Conservation (phyloP, 2,113 vertebrate species). For the Ancistrus triradiatus region DNA sequence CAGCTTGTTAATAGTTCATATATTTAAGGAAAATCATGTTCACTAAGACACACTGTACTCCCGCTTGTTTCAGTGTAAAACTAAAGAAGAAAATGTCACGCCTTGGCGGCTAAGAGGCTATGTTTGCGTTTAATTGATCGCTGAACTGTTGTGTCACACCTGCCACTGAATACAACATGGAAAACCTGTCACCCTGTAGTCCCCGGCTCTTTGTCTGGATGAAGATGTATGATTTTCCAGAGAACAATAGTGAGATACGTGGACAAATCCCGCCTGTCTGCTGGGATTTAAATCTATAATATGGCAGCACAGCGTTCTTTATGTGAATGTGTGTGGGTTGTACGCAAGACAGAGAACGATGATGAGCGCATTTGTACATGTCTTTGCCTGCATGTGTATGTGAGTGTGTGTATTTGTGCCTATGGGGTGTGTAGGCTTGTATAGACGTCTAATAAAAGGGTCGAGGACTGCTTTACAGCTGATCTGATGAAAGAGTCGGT, state of each 20-base stretch:
- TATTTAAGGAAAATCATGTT: too few species aligned
- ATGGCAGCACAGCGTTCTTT: neutral
- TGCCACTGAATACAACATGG: too few species aligned
- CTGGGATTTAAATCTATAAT: constrained; percentile 18
- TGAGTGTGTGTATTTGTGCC: neutral
- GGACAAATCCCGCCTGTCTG: neutral
- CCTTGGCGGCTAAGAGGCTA: too few species aligned
- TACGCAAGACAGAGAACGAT: neutral
- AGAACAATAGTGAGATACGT: constrained; percentile 2
- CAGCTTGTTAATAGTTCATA: too few species aligned
- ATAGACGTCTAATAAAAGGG: too few species aligned
- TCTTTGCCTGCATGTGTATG: constrained; percentile 8
- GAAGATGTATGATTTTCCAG: constrained; percentile 28
- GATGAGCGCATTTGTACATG: neutral
- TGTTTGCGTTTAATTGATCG: too few species aligned
- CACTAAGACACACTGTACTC: too few species aligned
- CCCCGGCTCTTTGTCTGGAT: constrained; percentile 23
- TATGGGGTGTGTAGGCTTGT: constrained; percentile 3
- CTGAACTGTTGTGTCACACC: too few species aligned
- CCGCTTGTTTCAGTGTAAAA: too few species aligned
- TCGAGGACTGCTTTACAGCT: too few species aligned
- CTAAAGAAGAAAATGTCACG: too few species aligned
- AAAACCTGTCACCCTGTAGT: neutral
- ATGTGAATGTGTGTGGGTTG: neutral
- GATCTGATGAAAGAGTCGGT: too few species aligned